These are phyloP conservation scores for Tiliacea aurago DNA, from an alignment of 2,888 invertebrate species.

Conservation along the genomic window DNA sequence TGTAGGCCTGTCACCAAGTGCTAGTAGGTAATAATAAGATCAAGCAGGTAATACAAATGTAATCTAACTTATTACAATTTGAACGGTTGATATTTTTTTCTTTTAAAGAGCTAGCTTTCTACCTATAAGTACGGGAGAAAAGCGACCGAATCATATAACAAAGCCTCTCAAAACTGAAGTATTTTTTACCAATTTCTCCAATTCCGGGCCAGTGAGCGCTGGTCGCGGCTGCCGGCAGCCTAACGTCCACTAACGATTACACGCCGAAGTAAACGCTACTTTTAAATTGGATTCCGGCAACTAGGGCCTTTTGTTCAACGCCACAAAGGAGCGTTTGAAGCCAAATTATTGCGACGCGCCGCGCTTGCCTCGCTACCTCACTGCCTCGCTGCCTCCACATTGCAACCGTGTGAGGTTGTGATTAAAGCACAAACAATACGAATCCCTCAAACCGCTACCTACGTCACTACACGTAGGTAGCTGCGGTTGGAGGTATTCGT, in stretches of 20 bases:
- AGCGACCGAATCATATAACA: constrained; percentile 15
- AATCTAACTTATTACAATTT: not conserved
- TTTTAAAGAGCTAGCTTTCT: too few relatives aligned
- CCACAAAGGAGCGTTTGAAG: constrained; percentile 62
- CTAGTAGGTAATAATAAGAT: not conserved
- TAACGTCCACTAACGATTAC: constrained; percentile 72
- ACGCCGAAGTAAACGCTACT: constrained; percentile 77
- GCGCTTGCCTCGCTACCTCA: constrained; percentile 13
- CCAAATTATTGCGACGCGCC: constrained; percentile 51
- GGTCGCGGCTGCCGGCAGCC: constrained; percentile 49
- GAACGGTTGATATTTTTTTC: not conserved
- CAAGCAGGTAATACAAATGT: too few relatives aligned
- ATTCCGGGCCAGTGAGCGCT: constrained; percentile 3
- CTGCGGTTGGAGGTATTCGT: too few relatives aligned
- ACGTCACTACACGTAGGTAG: too few relatives aligned
- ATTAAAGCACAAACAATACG: not conserved
- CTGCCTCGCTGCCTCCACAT: constrained; percentile 10
- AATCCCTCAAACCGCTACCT: constrained; percentile 3
- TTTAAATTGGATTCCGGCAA: constrained; percentile 80
- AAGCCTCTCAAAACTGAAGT: not conserved
- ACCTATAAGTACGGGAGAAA: not conserved
- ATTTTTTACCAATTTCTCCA: not conserved
- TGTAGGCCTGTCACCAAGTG: not conserved
- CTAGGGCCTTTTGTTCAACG: constrained; percentile 69
- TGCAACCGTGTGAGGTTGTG: not conserved